These are phyloP conservation scores for Gobiocypris rarus DNA, from an alignment of 2,113 vertebrate species.

Conservation along the genomic window DNA sequence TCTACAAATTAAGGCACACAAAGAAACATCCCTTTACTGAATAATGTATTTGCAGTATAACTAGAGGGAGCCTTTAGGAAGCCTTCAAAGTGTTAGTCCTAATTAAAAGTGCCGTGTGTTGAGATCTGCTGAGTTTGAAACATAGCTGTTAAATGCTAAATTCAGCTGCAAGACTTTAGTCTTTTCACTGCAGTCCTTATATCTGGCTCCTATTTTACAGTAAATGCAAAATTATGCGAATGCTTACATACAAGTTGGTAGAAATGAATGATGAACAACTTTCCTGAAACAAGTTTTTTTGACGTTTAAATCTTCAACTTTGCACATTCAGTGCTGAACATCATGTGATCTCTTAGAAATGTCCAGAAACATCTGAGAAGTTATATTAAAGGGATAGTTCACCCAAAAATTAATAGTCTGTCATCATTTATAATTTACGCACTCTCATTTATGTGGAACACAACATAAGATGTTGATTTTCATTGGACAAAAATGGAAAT, in stretches of 20 bases:
- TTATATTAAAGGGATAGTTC: not conserved
- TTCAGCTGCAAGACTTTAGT: not conserved
- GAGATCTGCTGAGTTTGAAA: not conserved
- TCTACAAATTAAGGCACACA: not conserved
- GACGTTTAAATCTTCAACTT: not conserved
- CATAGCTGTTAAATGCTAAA: conserved; percentile 9
- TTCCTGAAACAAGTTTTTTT: not conserved
- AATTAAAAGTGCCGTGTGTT: not conserved
- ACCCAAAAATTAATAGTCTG: not conserved
- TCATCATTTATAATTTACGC: no score
- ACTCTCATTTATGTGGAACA: not conserved
- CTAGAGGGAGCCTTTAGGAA: not conserved
- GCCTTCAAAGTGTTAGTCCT: not conserved
- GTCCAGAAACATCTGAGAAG: not conserved
- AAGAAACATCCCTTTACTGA: not conserved
- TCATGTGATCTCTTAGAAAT: not conserved
- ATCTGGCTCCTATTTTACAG: not conserved
- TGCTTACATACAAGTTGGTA: not conserved
- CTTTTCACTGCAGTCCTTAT: not conserved
- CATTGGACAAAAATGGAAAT: no score
- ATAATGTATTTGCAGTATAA: not conserved
- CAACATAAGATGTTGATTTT: no score
- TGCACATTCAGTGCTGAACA: not conserved
- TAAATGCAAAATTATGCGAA: not conserved
- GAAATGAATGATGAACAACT: not conserved